Conservation (phyloP, 2,888 invertebrate genomes). For the Pammene fasciana region DNA sequence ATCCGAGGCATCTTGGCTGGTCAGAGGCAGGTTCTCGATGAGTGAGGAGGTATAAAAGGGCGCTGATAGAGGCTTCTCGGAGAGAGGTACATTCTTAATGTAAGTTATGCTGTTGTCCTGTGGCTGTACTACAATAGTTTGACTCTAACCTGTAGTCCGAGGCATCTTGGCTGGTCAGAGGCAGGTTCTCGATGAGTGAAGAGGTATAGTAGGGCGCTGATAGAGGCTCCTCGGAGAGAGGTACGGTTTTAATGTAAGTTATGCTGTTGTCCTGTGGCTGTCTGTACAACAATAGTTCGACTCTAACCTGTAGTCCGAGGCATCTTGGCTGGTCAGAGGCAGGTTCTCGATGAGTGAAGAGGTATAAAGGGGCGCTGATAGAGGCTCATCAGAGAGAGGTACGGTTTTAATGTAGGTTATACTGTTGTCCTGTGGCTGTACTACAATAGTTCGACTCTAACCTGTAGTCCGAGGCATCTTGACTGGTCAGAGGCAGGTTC, state of each 20-base stretch:
- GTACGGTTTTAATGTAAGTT: neutral
- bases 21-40: no score
- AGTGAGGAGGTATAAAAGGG: no score
- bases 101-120: no score
- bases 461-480: constrained; percentile 3
- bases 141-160: neutral
- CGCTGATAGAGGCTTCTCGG: no score
- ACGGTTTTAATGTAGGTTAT: constrained; percentile 65
- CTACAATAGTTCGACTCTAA: neutral
- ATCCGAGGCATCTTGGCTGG: no score
- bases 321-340: constrained; percentile 49
- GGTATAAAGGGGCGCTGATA: constrained; percentile 40
- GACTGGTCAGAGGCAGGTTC: constrained; percentile 56
- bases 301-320: constrained; percentile 6
- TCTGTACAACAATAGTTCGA: no score
- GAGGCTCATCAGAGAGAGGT: constrained; percentile 49
- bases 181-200: constrained; percentile 60
- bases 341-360: constrained; percentile 61
- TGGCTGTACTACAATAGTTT: no score
- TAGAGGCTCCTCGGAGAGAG: constrained; percentile 48
- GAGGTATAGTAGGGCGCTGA: constrained; percentile 45
- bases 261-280: neutral
- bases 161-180: constrained; percentile 47
- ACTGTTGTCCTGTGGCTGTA: constrained; percentile 59
- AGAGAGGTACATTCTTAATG: no score